phyloP scores from a whole-genome alignment of 1,140 invertebrate species.

The Pogonomyrmex barbatus region DNA sequence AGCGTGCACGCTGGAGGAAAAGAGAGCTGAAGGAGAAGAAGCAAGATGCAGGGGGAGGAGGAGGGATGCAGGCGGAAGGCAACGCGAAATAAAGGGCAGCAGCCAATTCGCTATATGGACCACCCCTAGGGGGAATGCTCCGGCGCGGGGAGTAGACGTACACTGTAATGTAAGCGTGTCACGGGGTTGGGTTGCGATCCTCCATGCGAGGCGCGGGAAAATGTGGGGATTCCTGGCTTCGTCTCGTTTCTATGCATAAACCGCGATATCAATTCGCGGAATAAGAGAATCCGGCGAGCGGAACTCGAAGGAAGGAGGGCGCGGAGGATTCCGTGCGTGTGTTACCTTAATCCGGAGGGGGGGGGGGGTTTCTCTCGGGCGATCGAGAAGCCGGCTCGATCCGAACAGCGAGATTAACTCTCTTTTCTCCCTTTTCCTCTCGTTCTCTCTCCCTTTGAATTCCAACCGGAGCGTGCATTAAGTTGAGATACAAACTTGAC shows the following conservation, averaged over 20 bases:
- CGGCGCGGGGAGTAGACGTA: neutral
- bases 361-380: neutral
- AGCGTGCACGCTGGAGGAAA: slow-evolving; percentile 1
- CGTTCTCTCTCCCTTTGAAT: neutral
- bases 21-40: neutral
- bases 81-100: slow-evolving; percentile 30
- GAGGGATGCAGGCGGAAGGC: neutral
- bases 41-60: neutral
- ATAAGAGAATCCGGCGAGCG: slow-evolving; percentile 6
- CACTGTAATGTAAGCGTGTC: slow-evolving; percentile 38
- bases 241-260: slow-evolving; percentile 73
- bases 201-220: slow-evolving; percentile 16
- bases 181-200: slow-evolving; percentile 16
- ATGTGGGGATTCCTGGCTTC: slow-evolving; percentile 65
- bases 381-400: slow-evolving; percentile 7
- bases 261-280: slow-evolving; percentile 47
- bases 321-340: neutral
- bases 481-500: neutral
- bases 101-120: slow-evolving; percentile 61
- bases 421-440: neutral
- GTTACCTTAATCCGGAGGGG: slow-evolving; percentile 36
- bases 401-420: slow-evolving; percentile 21
- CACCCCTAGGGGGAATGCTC: neutral
- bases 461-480: neutral
- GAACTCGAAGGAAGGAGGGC: neutral